Evolutionary conservation across 2,797 vertebrate genomes (phyloP), one percentile per base, ranked within the genome.

Genomic region (Erithacus rubecula): DNA sequence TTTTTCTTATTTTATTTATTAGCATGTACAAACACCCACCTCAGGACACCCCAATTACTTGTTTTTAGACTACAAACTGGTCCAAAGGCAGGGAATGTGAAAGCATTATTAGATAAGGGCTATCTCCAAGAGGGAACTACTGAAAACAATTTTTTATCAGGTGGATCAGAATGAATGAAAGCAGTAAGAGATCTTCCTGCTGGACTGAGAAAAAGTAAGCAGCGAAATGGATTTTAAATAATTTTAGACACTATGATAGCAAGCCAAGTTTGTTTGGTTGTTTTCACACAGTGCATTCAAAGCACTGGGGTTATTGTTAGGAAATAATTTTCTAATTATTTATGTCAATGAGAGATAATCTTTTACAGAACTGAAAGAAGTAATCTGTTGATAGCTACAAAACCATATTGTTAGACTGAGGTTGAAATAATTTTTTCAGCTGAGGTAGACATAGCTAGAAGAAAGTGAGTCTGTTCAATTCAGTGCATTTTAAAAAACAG

Each of bases 261-360:
- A 90, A 83, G 30, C 14, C 4, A 36, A 32, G 5, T n/a, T 32
- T 53, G 26, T 59, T 63, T 41, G 24, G 0, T 32, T 58, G 36
- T 59, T 56, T 20, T 52, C 16, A 36, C 34, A 59, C 1, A 55
- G 17, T 18, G 3, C 63, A 6, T 93, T 75, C 21, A 52, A 77
- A 84, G 11, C 10, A 46, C 44, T 55, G 8, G 3, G 4, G 7
- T 53, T 53, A 32, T 26, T 0, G 0, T 23, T 37, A 74, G 3
- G 37, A 69, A 78, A 81, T 32, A 34, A 91, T 9, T 47, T 11
- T 72, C 43, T 81, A 13, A 53, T 23, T 29, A 43, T 47, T 7
- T 47, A 53, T 32, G 19, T 34, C 68, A 81, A 11, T 26, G 47
- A 56, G 51, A 58, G 4, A 64, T 27, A 41, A 82, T 16, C 24